These are phyloP conservation scores for Neostethus bicornis DNA, from an alignment of 2,797 vertebrate species.

Conservation along the genomic window DNA sequence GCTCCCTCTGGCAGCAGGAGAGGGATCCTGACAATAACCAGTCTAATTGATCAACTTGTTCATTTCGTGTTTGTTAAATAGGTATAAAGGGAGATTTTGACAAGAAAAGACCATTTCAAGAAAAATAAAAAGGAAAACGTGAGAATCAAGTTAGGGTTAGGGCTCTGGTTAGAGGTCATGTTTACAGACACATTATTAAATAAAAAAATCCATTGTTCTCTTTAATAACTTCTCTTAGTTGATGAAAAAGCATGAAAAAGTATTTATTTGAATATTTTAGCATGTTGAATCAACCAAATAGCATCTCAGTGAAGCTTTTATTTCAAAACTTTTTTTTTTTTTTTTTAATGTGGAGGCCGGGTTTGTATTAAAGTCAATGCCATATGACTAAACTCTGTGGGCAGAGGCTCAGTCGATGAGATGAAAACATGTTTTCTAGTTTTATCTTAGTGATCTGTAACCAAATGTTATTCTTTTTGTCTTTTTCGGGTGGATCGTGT, in stretches of 20 bases:
- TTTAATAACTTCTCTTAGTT: background rate
- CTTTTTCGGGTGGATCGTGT: background rate
- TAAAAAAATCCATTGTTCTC: background rate
- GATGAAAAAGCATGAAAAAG: background rate
- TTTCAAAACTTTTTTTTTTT: background rate
- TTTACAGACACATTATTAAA: too few relatives aligned
- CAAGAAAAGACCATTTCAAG: too few relatives aligned
- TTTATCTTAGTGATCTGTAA: conserved; percentile 3
- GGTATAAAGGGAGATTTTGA: too few relatives aligned
- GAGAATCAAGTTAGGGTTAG: too few relatives aligned
- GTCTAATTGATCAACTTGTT: too few relatives aligned
- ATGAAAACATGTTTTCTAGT: conserved; percentile 13
- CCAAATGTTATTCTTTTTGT: conserved; percentile 1
- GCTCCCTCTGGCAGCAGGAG: too few relatives aligned
- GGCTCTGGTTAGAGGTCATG: too few relatives aligned
- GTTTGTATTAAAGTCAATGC: conserved; percentile 25
- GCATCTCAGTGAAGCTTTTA: too few relatives aligned
- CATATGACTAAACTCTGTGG: conserved; percentile 29
- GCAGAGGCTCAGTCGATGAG: conserved; percentile 19
- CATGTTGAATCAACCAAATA: too few relatives aligned
- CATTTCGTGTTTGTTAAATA: too few relatives aligned
- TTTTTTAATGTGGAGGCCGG: conserved; percentile 14
- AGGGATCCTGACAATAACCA: too few relatives aligned
- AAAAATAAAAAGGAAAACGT: too few relatives aligned
- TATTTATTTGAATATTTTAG: background rate